A percentile compares a stretch with the other conserved stretches of the same genome.
These are phyloP conservation scores for Lasioglossum oenotherae DNA, from an alignment of 2,888 invertebrate genomes.

Conservation along the genomic window DNA sequence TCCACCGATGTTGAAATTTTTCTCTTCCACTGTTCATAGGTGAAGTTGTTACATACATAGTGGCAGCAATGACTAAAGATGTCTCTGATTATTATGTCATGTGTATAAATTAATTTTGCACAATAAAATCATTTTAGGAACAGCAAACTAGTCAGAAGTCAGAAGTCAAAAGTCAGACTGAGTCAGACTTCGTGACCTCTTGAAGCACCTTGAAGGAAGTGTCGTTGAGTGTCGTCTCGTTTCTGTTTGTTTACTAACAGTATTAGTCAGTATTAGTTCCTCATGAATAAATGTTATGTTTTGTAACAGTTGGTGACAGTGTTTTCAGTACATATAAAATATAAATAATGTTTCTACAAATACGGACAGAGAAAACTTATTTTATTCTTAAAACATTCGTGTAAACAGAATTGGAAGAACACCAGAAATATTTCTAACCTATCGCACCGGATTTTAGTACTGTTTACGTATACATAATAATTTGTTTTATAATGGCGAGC, in stretches of 20 bases:
- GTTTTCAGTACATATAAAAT: not conserved
- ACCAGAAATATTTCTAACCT: not conserved
- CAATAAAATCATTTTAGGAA: slow-evolving; percentile 48
- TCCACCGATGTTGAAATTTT: not conserved
- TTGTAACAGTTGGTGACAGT: not conserved
- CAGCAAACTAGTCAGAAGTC: slow-evolving; percentile 17
- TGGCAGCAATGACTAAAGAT: slow-evolving; percentile 17
- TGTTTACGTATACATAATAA: not conserved
- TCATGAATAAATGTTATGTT: not conserved
- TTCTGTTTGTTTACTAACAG: slow-evolving; percentile 23
- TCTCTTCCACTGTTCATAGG: not conserved
- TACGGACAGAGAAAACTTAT: not conserved
- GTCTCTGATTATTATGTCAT: slow-evolving; percentile 9
- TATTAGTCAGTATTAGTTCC: not conserved
- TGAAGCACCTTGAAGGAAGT: not conserved
- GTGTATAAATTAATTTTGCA: slow-evolving; percentile 1
- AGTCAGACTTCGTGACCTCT: not conserved
- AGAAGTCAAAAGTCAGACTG: not conserved
- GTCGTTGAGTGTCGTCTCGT: not conserved
- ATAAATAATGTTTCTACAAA: not conserved
- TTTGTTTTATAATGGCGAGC: slow-evolving; percentile 45
- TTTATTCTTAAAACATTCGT: not conserved
- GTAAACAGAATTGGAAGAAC: not conserved
- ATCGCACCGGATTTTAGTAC: not conserved
- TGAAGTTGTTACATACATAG: slow-evolving; percentile 24